Evolutionary conservation across 2,113 vertebrate species (phyloP), one percentile per base, ranked within the genome.

Genomic region (Rutilus rutilus): DNA sequence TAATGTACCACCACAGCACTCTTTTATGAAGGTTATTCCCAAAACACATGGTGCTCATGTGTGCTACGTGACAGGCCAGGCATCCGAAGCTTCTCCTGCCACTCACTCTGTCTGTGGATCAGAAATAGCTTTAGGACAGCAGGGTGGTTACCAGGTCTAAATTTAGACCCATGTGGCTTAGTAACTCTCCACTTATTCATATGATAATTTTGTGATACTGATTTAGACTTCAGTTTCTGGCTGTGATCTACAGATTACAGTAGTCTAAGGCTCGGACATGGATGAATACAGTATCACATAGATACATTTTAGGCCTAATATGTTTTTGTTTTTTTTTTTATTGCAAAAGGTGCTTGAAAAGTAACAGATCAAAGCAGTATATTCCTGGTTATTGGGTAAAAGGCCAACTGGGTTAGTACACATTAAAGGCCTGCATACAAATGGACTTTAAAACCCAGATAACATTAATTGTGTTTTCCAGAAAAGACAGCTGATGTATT

Each of bases 41-140:
- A 19, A 30, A 7, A 77, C 74, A 30, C 14, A 17, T 59, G 42
- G 21, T 42, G 36, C 1, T 64, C 30, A 42, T 27, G 60, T 27
- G 57, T 47, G 60, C 59, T 81, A 65, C 60, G 78, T 81, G 78
- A 81, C 59, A 64, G 60, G 15, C 1, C 23, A 47, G 78, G 11
- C 39, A n/a, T 25, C 14, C 17, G 67, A 78, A 45, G 75, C 78
- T 39, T 0, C 83, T 82, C 87, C 59, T 80, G 86, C 42, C 27
- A 2, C 62, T 39, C 17, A 1, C 25, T 36, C 78, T 59, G 23
- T 62, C 17, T 21, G 42, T 2, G 9, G 60, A 27, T 80, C 85
- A 84, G 74, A 88, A 83, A 86, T 47, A 86, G 52, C 64, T 12
- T 9, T 47, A 30, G 75, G 4, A 64, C 74, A 78, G 21, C 27